Base-by-base conservation (phyloP, 2,888 invertebrate species). In the Chloroclystis v-ata region DNA sequence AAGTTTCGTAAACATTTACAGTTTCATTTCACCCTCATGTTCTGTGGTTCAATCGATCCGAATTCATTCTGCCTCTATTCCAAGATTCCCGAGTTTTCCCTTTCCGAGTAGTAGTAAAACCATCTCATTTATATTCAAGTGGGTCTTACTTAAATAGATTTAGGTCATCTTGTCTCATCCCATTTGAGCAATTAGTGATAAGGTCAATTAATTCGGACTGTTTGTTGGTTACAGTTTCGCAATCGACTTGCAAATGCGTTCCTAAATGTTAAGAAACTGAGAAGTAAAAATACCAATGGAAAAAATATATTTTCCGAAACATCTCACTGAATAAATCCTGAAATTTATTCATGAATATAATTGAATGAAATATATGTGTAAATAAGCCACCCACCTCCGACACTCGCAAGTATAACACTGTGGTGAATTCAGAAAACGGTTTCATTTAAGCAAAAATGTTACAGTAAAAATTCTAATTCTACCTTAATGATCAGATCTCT, bases 81-180 rank as follows among this genome's bases (percentile, higher is more conserved):
- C 20, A 11, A 35, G 10, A 20, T 10, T 11, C n/a, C n/a, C n/a
- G n/a, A n/a, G n/a, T n/a, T n/a, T n/a, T 33, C 10, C 16, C 10
- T 11, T 20, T 10, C 16, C 8, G 20, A 20, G n/a, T 33, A 14
- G 8, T 9, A 30, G 25, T 13, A 20, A 30, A 16, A 20, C 30
- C 13, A 20, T 32, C 30, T 10, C 30, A 24, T 20, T 20, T 8
- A 13, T 24, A 35, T 35, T 35, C 35, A 24, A 35, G 35, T 7
- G 35, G 8, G 10, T 24, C 20, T 13, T 37, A 25, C 37, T 13
- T 25, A 25, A 37, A 26, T 37, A 37, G 37, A 37, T 26, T 37
- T 37, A 25, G 35, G 35, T 35, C 35, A 35, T 35, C 35, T 35
- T 35, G 26, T 37, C 37, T 25, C 37, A 37, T 35, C 35, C 25